Evolutionary conservation across 2,888 invertebrate species (phyloP), one percentile per base, ranked within the genome.

Genomic region (Brachynemurus nebulosus): DNA sequence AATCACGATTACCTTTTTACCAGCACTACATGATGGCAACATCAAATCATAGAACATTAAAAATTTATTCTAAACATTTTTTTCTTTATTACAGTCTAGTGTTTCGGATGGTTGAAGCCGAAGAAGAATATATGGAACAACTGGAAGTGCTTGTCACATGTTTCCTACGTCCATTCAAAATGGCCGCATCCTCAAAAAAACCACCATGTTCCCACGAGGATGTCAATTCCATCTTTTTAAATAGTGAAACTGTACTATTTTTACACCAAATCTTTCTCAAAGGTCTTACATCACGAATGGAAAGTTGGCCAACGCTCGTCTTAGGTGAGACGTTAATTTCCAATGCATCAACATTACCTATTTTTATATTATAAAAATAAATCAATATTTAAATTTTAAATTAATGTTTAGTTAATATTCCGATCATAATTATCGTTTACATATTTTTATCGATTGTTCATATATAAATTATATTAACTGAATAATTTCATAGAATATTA

Each of bases 191-290:
- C 57, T 88, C 89, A 8, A 90, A 90, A 64, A 86, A 88, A 58
- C 91, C 92, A 2, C 88, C 90, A 0, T 90, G 91, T 59, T 80
- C 85, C 1, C 92, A 92, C 62, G 91, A 92, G 59, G 92, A 92
- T 56, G 88, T 92, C 47, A 91, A 90, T 66, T 91, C 90, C 45
- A 91, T 92, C 55, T 92, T 91, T 66, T 70, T 92, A 50, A 92
- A 92, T 67, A 86, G 86, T 58, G 91, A 92, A 67, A 91, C 91
- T 0, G 81, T 92, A 45, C 68, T 92, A 54, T 92, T 92, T 66
- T 72, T 92, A 19, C 91, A 92, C 63, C 91, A 92, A 69, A 92
- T 92, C 57, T 92, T 92, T 66, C 76, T 91, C 58, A 92, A 92
- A 64, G 91, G 91, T 1, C 73, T 92, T 37, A 88, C 86, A 4